Conservation (phyloP, 2,113 vertebrate species). For the Grammomys surdaster region DNA sequence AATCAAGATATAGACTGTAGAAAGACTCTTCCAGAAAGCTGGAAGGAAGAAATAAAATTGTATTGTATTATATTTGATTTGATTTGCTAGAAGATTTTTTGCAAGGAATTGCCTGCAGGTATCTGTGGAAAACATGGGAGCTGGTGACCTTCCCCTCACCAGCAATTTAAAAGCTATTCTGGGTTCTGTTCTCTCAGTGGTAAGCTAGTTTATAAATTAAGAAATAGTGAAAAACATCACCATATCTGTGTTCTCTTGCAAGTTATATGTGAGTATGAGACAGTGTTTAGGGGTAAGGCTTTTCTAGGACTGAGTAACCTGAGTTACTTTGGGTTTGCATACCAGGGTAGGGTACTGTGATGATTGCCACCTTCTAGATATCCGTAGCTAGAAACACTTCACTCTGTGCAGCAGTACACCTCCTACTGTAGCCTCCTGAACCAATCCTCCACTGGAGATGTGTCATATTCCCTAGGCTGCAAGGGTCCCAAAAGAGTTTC, state of each 20-base stretch:
- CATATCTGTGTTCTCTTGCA: neutral
- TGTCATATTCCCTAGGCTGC: neutral
- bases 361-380: neutral
- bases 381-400: neutral
- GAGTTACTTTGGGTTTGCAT: neutral
- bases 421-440: neutral
- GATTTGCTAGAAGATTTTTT: neutral
- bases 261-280: neutral
- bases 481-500: neutral
- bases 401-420: too few relatives aligned
- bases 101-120: neutral
- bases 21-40: constrained; percentile 25
- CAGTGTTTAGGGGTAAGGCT: neutral
- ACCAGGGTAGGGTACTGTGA: neutral
- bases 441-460: neutral
- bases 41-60: constrained; percentile 43
- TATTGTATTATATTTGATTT: neutral
- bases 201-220: constrained; percentile 38
- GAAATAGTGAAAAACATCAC: neutral
- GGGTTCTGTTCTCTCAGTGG: neutral
- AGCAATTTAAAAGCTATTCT: neutral
- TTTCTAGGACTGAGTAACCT: neutral
- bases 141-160: neutral
- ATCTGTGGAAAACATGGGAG: neutral
- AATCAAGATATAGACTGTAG: constrained; percentile 1